Conservation (phyloP, 2,888 invertebrate genomes). For the Agapetus fuscipes region DNA sequence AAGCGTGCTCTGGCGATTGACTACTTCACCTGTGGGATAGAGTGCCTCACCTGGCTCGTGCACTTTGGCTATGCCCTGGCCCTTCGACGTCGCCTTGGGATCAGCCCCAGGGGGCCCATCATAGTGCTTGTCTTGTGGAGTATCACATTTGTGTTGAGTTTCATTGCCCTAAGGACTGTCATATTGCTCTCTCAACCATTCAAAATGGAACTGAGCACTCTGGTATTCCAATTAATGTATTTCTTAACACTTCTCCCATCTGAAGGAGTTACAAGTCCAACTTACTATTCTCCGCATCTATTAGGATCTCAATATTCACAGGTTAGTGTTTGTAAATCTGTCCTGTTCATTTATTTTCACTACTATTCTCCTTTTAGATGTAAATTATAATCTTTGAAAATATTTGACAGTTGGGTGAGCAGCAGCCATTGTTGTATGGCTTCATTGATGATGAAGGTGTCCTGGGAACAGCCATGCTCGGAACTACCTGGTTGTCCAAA, state of each 20-base stretch:
- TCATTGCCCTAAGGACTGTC: conserved; percentile 60
- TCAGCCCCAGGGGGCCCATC: conserved; percentile 66
- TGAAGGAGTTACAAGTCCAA: conserved; percentile 37
- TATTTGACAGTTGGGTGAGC: conserved; percentile 44
- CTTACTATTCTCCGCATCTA: conserved; percentile 40
- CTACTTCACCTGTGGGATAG: conserved; percentile 58
- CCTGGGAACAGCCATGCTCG: conserved; percentile 77
- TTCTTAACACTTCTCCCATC: conserved; percentile 61
- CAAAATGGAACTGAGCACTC: conserved; percentile 50
- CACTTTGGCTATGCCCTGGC: conserved; percentile 69
- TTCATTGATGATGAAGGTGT: conserved; percentile 63
- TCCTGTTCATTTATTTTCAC: not conserved
- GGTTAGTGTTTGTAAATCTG: conserved; percentile 30
- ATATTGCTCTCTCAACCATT: conserved; percentile 40
- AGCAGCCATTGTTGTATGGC: conserved; percentile 49
- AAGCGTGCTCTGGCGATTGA: conserved; percentile 53
- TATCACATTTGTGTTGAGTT: conserved; percentile 53
- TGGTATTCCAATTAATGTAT: conserved; percentile 59
- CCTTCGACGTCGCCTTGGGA: conserved; percentile 51
- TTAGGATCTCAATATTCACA: conserved; percentile 44
- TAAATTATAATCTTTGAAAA: not conserved
- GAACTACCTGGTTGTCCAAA: conserved; percentile 56
- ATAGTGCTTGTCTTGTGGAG: conserved; percentile 60
- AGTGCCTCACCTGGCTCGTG: conserved; percentile 70
- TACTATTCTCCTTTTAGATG: not conserved